These are phyloP conservation scores for Andrena chrysosceles DNA, from an alignment of 2,888 invertebrate species.

Conservation along the genomic window DNA sequence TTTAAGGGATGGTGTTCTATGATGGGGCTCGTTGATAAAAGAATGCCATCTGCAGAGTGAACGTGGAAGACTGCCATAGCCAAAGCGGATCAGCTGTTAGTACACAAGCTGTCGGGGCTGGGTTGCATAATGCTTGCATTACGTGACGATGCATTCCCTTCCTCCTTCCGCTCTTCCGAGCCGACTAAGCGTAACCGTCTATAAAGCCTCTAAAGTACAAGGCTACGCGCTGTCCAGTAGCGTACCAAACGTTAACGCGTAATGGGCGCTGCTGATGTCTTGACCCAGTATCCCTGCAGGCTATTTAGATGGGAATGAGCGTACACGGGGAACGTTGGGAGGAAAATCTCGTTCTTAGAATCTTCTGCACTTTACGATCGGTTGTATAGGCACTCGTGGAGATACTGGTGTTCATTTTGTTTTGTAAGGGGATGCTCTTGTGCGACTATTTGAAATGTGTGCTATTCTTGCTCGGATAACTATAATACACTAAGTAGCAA, in stretches of 20 bases:
- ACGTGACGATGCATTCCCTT: slow-evolving; percentile 67
- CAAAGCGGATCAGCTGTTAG: slow-evolving; percentile 72
- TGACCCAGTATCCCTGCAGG: neutral
- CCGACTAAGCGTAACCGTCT: slow-evolving; percentile 43
- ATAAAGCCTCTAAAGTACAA: slow-evolving; percentile 66
- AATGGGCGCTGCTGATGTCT: neutral
- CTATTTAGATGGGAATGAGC: neutral
- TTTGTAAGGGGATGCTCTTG: too few species aligned
- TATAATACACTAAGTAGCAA: too few species aligned
- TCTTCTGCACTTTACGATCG: too few species aligned
- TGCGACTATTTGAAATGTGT: too few species aligned
- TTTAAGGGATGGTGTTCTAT: too few species aligned
- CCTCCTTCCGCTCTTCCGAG: slow-evolving; percentile 56
- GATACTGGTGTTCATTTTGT: too few species aligned
- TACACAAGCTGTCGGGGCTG: slow-evolving; percentile 50
- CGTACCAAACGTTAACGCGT: slow-evolving; percentile 26
- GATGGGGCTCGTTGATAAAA: neutral
- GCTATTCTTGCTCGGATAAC: too few species aligned
- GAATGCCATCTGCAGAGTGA: neutral
- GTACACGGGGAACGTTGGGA: neutral
- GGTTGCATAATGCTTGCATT: slow-evolving; percentile 69
- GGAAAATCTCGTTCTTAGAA: too few species aligned
- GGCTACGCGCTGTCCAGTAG: slow-evolving; percentile 60
- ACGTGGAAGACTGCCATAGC: slow-evolving; percentile 18
- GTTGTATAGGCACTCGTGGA: too few species aligned